Evolutionary conservation across 2,113 vertebrate genomes (phyloP), one percentile per base, ranked within the genome.

Genomic region (Bostrychus sinensis): DNA sequence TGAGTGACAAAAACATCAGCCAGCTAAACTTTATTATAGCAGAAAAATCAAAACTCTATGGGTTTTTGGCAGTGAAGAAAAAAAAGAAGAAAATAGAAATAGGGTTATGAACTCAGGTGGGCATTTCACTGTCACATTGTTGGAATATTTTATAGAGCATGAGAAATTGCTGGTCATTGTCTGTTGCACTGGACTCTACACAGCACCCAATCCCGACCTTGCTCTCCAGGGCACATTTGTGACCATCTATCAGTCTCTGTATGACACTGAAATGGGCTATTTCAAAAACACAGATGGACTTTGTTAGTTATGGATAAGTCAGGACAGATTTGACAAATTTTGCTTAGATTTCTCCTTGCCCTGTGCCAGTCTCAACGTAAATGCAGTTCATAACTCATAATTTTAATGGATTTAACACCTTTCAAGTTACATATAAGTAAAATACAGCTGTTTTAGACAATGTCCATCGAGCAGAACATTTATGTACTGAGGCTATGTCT

Each of bases 221-320:
- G n/a, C 56, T 41, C 42, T 38, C 0, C n/a, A 48, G 20, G 59
- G 16, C 28, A 20, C 56, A 60, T 59, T 57, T 57, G 46, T 64
- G 72, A 70, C 70, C 81, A 84, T 81, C 62, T 71, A 74, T 85
- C 68, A 69, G 65, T 54, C 66, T 61, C 41, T 50, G 34, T 75
- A 66, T 55, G 25, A 43, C 30, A 34, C 43, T 70, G 53, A 48
- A 61, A 72, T 53, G 34, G 64, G 39, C 50, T 26, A 56, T 66
- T 77, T 66, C 19, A 46, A 75, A 86, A 75, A n/a, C n/a, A n/a
- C n/a, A n/a, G n/a, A n/a, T 80, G 73, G 79, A 78, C 78, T 72
- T 77, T 75, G 73, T 84, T 73, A 74, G 62, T 55, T 67, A 34
- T 70, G 79, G 75, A 77, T 74, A 13, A n/a, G n/a, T n/a, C n/a